Evolutionary conservation across 1,140 invertebrate species (phyloP).

Genomic region (Oryctes rhinoceros): DNA sequence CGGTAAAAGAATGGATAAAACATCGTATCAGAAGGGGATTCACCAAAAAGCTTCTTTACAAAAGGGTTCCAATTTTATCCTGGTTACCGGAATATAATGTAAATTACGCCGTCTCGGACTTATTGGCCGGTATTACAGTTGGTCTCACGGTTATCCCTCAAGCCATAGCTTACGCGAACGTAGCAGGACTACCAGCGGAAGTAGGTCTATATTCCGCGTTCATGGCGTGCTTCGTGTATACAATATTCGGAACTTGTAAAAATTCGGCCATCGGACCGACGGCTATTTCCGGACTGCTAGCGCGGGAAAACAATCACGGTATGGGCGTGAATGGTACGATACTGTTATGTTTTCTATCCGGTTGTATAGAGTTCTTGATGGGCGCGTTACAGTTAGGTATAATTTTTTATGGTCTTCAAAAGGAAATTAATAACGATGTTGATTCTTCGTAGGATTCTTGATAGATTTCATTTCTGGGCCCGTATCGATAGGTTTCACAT

Average conservation of each 20-base stretch:
- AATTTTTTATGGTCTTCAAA: constrained; percentile 40
- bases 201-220: constrained; percentile 68
- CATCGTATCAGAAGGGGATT: constrained; percentile 61
- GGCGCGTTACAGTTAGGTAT: constrained; percentile 78
- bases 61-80: constrained; percentile 68
- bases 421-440: constrained; percentile 10
- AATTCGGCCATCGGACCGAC: constrained; percentile 76
- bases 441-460: constrained; percentile 78
- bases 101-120: constrained; percentile 64
- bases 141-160: constrained; percentile 73
- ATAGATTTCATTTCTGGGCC: constrained; percentile 92
- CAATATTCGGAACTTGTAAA: constrained; percentile 85
- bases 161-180: constrained; percentile 82
- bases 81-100: constrained; percentile 70
- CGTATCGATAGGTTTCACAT: constrained; percentile 91
- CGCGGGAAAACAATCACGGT: constrained; percentile 74
- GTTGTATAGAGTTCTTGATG: constrained; percentile 78
- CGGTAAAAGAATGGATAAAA: constrained; percentile 59
- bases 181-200: constrained; percentile 78
- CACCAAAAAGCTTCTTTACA: constrained; percentile 65
- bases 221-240: constrained; percentile 81
- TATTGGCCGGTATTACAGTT: constrained; percentile 74
- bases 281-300: constrained; percentile 82
- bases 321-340: constrained; percentile 78
- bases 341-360: constrained; percentile 78